These are phyloP conservation scores for Heterotilapia buettikoferi DNA, from an alignment of 2,113 vertebrate species.

Conservation along the genomic window DNA sequence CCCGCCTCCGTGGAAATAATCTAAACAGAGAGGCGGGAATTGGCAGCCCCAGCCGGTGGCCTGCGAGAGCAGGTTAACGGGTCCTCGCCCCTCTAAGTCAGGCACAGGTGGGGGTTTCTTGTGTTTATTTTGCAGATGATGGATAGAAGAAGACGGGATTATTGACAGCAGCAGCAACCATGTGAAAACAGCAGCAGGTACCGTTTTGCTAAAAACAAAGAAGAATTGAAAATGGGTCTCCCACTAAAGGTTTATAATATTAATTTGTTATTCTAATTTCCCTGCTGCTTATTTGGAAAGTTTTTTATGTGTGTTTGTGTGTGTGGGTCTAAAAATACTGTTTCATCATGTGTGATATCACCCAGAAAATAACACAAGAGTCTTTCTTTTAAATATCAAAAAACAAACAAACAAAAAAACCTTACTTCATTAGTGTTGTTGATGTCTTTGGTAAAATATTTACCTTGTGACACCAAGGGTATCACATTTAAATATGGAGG, in stretches of 20 bases:
- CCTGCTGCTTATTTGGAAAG: background rate
- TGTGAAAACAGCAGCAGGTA: background rate
- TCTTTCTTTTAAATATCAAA: background rate
- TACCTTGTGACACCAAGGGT: background rate
- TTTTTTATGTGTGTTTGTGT: background rate
- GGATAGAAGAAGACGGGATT: slow-evolving; percentile 44
- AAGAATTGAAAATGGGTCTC: background rate
- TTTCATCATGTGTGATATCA: background rate
- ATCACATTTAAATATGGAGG: background rate
- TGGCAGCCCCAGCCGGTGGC: slow-evolving; percentile 31
- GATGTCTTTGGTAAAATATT: background rate
- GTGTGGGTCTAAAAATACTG: background rate
- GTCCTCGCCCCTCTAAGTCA: slow-evolving; percentile 52
- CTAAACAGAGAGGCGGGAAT: slow-evolving; percentile 52
- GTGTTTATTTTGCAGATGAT: slow-evolving; percentile 66
- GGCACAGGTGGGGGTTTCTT: slow-evolving; percentile 44
- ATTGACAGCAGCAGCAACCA: slow-evolving; percentile 1
- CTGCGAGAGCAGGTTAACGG: slow-evolving; percentile 57
- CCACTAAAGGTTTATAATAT: background rate
- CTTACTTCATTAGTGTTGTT: background rate
- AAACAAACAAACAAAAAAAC: background rate
- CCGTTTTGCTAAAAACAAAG: background rate
- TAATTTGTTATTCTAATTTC: background rate
- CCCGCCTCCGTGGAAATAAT: slow-evolving; percentile 61
- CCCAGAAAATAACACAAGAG: background rate